Evolutionary conservation across 2,888 invertebrate species (phyloP), one percentile per base, ranked within the genome.

Genomic region (Drosophila austrosaltans): DNA sequence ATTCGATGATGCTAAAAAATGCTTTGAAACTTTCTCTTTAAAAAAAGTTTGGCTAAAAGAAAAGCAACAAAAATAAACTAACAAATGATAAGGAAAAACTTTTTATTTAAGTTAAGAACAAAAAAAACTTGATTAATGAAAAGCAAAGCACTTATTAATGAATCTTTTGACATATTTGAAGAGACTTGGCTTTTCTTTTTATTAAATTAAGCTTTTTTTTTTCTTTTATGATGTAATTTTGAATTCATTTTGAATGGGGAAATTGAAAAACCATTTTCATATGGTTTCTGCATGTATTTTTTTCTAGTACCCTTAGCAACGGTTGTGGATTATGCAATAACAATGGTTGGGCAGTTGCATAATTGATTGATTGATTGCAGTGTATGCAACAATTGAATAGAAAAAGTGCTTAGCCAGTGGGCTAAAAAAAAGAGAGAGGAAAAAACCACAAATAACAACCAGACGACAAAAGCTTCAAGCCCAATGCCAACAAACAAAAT

Each of bases 301-400:
- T 62, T 16, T 56, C 69, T 36, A 36, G n/a, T 56, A 30, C 32
- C 53, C 57, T 36, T 56, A 62, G 25, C 60, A 42, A 28, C 40
- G 53, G 20, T 67, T 73, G 22, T 36, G 60, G 36, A 62, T 75
- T 78, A 59, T 78, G 77, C 72, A 64, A 81, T 77, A 72, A 65
- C 71, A 73, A 76, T 74, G 70, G 44, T 53, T 65, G 72, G 72
- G 74, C 66, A 68, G 81, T 81, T 81, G 75, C 70, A 81, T 81
- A 83, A 86, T 83, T 83, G 83, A 83, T 86, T 86, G 83, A 83
- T 86, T 86, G 82, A 83, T 78, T 81, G 16, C 75, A 73, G 25
- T 36, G 71, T 53, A 78, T 70, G 80, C 84, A 80, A 86, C 87
- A 83, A 83, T 84, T 79, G 78, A 77, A 69, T 57, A 67, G 39